phyloP scores from a whole-genome alignment of 1,140 invertebrate genomes.

The Zaprionus taronus region DNA sequence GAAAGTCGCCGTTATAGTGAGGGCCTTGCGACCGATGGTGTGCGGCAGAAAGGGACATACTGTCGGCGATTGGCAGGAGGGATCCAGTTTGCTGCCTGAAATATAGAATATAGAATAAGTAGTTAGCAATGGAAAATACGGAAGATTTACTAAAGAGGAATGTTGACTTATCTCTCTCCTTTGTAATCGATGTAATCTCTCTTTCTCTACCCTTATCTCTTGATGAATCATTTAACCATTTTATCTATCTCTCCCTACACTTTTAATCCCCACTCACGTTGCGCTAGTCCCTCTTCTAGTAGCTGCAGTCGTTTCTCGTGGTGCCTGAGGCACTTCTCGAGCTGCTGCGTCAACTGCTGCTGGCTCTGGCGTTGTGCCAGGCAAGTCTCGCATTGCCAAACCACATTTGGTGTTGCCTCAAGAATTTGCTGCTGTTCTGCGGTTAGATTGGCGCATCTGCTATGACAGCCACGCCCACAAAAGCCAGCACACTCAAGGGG shows the following conservation, averaged over 20 bases:
- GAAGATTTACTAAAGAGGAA: background rate
- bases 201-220: background rate
- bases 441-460: conserved; percentile 31
- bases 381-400: conserved; percentile 52
- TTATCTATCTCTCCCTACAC: background rate
- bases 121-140: background rate
- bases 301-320: conserved; percentile 64
- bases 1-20: conserved; percentile 61
- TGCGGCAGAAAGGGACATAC: conserved; percentile 64
- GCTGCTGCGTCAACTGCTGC: conserved; percentile 26
- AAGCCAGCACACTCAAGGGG: conserved; percentile 31
- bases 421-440: conserved; percentile 31
- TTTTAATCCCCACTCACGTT: conserved; percentile 32
- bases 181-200: background rate
- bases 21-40: conserved; percentile 60
- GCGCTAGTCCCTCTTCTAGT: conserved; percentile 43
- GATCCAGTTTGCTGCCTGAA: conserved; percentile 53
- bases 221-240: background rate
- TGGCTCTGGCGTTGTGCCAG: background rate
- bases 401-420: conserved; percentile 25
- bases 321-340: conserved; percentile 43
- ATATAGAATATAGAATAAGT: background rate
- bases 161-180: background rate
- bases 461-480: conserved; percentile 38
- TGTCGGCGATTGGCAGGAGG: conserved; percentile 39